Evolutionary conservation across 2,888 invertebrate genomes (phyloP), one percentile per base, ranked within the genome.

Genomic region (Synergus gifuensis): DNA sequence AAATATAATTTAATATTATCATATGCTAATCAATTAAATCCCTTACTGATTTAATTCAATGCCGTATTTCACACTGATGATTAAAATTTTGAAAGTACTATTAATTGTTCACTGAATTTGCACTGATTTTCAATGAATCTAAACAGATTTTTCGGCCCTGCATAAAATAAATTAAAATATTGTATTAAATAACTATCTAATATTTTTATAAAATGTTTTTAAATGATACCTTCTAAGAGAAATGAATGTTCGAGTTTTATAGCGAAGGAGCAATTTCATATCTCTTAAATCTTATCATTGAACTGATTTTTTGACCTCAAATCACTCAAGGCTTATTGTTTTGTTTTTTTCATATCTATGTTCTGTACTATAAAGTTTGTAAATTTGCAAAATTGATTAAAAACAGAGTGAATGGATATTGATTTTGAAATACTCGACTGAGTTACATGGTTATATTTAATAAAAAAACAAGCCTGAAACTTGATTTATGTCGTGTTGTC

Each of bases 401-500:
- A 49, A n/a, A 54, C 2, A 9, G 36, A 49, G 28, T 46, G 22
- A 16, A 22, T 46, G 12, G 4, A 60, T 22, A 60, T 22, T 22
- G 2, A 44, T 44, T 44, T 44, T 44, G 12, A 60, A 22, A 11
- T 60, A 22, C 12, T 36, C 18, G 16, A 54, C 8, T 49, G 73
- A 54, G n/a, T 40, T n/a, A n/a, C 2, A 54, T 36, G 36, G 54
- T 73, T 73, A 54, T 54, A 36, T 73, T 54, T 11, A 73, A 36
- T 73, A n/a, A 73, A 69, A 73, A 54, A 73, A 1, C 36, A 36
- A 73, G 16, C 2, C n/a, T 40, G 54, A 12, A 73, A 36, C 54
- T 62, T 58, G 54, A 58, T 73, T 73, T 73, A 73, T 73, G 36
- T 40, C 40, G 36, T 54, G 54, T 16, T 49, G 36, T 54, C 36